Conservation (phyloP, 2,113 vertebrate genomes). For the Cynopterus brachyotis region DNA sequence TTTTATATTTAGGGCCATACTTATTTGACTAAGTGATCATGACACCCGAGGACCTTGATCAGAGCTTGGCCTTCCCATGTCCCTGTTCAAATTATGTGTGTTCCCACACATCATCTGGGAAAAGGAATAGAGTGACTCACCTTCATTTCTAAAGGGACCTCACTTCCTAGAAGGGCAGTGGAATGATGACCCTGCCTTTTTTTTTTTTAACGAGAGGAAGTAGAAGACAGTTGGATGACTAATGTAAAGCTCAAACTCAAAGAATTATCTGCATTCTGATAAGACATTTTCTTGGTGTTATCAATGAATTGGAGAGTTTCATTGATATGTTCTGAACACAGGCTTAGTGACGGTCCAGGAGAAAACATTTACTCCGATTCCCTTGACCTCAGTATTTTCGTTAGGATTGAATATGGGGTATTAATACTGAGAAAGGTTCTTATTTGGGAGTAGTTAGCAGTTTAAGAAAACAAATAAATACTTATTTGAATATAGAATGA, state of each 20-base stretch:
- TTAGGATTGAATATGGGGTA: neutral
- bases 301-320: conserved; percentile 26
- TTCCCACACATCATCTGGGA: neutral
- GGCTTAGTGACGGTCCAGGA: neutral
- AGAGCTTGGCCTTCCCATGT: neutral
- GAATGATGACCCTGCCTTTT: neutral
- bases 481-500: neutral
- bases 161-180: neutral
- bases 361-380: conserved; percentile 5
- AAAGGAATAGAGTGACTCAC: neutral
- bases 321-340: neutral
- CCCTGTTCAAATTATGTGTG: neutral
- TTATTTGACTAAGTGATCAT: neutral
- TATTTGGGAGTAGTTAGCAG: neutral
- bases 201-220: neutral
- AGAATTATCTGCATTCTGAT: neutral
- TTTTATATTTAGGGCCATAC: neutral
- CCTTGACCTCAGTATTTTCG: neutral
- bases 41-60: neutral
- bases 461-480: neutral
- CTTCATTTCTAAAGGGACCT: neutral
- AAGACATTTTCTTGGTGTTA: neutral
- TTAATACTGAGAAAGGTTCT: neutral
- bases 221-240: neutral
- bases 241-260: neutral